Base-by-base conservation (phyloP, 23 tunicate genomes). In the Diplosoma virens region DNA sequence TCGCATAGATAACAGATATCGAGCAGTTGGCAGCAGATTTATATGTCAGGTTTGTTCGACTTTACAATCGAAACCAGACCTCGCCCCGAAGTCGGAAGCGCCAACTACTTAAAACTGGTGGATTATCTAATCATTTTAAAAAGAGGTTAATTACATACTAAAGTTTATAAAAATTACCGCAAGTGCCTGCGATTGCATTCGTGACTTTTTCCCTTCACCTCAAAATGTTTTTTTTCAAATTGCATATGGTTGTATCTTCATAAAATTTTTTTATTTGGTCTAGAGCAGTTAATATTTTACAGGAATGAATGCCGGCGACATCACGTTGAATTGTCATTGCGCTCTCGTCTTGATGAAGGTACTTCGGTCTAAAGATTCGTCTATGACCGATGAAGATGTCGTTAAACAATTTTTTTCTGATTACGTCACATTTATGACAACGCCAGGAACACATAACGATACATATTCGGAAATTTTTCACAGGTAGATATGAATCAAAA, bases 251-350 rank as follows among this genome's bases (percentile, higher is more conserved):
- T n/a, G n/a, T n/a, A n/a, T n/a, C n/a, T n/a, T n/a, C n/a, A n/a
- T n/a, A n/a, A n/a, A n/a, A n/a, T n/a, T n/a, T n/a, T n/a, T n/a
- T n/a, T n/a, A n/a, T n/a, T n/a, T n/a, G n/a, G n/a, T n/a, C n/a
- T n/a, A n/a, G n/a, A n/a, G n/a, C n/a, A n/a, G n/a, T n/a, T n/a
- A n/a, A n/a, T n/a, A n/a, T 34, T 25, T 30, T 47, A 1, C 20
- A 84, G 89, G 84, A 9, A 79, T 86, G 92, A 32, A 58, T 25
- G 84, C 92, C 11, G 92, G 92, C 7, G 84, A 79, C 7, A 79
- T 63, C 75, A 86, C 92, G 2, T 28, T 86, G 31, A 86, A 86
- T 48, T 86, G 80, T 34, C 78, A 79, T n/a, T 71, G 80, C 45
- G 84, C 80, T 20, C 36, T 86, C 2, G 75, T n/a, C 26, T 55